Conservation (phyloP, 2,797 vertebrate species). For the Tiaroga cobitis region DNA sequence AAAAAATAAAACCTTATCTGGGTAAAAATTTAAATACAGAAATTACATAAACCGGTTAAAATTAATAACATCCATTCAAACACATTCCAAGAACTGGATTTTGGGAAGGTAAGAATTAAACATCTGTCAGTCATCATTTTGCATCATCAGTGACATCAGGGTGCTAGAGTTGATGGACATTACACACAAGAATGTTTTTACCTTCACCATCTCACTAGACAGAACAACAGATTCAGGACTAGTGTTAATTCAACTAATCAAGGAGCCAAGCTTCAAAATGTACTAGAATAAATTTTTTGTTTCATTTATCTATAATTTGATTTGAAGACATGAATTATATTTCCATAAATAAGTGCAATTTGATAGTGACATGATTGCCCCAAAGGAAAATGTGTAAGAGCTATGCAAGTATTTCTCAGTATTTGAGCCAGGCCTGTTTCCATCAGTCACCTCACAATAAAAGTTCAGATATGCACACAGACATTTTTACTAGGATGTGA, state of each 20-base stretch:
- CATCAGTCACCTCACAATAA: conserved; percentile 5
- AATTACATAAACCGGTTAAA: conserved; percentile 18
- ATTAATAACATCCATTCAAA: not conserved
- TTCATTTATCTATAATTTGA: not conserved
- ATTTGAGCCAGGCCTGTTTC: conserved; percentile 20
- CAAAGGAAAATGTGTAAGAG: not conserved
- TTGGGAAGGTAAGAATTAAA: not conserved
- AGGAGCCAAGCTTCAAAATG: not conserved
- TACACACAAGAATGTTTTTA: not conserved
- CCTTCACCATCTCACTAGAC: not conserved
- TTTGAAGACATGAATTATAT: not conserved
- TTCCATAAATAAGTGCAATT: not conserved
- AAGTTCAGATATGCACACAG: not conserved
- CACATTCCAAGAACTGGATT: not conserved
- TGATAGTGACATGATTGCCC: not conserved
- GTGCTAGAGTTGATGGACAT: not conserved
- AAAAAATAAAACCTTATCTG: not conserved
- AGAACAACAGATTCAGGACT: not conserved
- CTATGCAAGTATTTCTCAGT: not conserved
- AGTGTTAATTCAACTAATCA: not conserved
- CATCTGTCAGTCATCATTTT: not conserved
- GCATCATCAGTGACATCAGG: conserved; percentile 6
- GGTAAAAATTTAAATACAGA: conserved; percentile 16
- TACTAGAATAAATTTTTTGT: rapidly evolving
- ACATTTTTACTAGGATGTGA: not conserved